phyloP scores from a whole-genome alignment of 2,797 vertebrate species.

The Tragopan temminckii region DNA sequence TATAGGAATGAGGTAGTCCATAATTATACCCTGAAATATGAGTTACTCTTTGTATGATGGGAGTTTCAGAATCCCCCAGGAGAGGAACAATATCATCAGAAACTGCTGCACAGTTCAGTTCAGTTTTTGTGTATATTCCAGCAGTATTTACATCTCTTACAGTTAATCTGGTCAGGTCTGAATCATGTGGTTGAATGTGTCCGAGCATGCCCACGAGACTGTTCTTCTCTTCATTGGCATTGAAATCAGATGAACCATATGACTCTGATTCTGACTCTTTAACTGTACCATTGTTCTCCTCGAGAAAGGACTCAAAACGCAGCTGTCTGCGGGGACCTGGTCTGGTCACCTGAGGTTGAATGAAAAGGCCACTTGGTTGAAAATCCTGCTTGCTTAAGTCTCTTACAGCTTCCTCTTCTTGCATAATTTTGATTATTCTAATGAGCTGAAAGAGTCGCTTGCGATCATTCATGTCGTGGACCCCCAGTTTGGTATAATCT shows the following conservation, averaged over 20 bases:
- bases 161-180: constrained; percentile 45
- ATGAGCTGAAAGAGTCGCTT: constrained; percentile 89
- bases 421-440: constrained; percentile 86
- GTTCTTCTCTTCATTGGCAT: constrained; percentile 51
- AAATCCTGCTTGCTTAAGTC: constrained; percentile 51
- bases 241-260: constrained; percentile 23
- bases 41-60: constrained; percentile 82
- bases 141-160: neutral
- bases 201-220: constrained; percentile 29
- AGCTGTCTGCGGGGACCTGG: constrained; percentile 82
- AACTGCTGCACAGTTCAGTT: constrained; percentile 21
- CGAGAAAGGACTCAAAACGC: constrained; percentile 80
- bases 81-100: constrained; percentile 65
- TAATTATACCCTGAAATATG: constrained; percentile 89
- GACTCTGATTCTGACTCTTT: constrained; percentile 24
- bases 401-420: constrained; percentile 70
- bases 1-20: constrained; percentile 85
- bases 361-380: constrained; percentile 37
- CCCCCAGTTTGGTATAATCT: constrained; percentile 88
- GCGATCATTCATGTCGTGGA: constrained; percentile 86
- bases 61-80: constrained; percentile 69
- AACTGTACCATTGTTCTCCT: constrained; percentile 16
- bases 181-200: constrained; percentile 46
- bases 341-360: constrained; percentile 53
- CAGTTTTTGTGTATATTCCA: constrained; percentile 41